phyloP scores from a whole-genome alignment of 2,113 vertebrate species.

The Neolamprologus tretocephalus region DNA sequence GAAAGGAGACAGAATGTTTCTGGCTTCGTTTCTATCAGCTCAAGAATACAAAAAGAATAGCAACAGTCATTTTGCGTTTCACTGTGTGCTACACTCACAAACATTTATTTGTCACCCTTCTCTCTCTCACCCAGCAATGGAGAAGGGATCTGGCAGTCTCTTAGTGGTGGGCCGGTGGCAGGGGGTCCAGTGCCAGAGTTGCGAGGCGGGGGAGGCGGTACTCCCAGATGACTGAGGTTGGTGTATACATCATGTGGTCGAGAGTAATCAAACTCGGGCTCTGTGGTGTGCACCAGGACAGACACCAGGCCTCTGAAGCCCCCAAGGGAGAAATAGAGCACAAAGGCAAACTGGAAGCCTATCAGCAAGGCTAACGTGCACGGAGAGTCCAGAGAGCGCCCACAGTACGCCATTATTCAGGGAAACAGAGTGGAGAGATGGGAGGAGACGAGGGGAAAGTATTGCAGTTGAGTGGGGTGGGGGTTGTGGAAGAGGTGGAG shows the following conservation, averaged over 20 bases:
- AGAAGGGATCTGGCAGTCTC: slow-evolving; percentile 80
- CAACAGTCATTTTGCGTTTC: background rate
- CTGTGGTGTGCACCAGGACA: slow-evolving; percentile 78
- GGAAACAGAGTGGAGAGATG: background rate
- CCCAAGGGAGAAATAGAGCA: slow-evolving; percentile 90
- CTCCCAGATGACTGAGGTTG: slow-evolving; percentile 81
- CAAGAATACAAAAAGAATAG: background rate
- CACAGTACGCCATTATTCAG: slow-evolving; percentile 63
- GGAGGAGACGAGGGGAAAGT: background rate
- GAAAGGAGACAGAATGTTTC: background rate
- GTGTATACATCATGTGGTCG: slow-evolving; percentile 88
- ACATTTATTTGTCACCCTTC: background rate
- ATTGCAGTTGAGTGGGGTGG: background rate
- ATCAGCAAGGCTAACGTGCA: slow-evolving; percentile 87
- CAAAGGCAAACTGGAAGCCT: slow-evolving; percentile 92
- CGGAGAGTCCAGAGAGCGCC: slow-evolving; percentile 75
- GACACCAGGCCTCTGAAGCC: slow-evolving; percentile 87
- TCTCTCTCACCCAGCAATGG: slow-evolving; percentile 79
- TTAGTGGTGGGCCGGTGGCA: slow-evolving; percentile 53
- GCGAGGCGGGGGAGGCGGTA: slow-evolving; percentile 51
- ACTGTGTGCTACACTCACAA: background rate
- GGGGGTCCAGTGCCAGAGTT: slow-evolving; percentile 59
- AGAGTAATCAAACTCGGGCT: slow-evolving; percentile 84
- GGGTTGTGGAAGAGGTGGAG: background rate
- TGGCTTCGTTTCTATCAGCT: background rate